Conservation (phyloP, 2,888 invertebrate genomes). For the Xanthia icteritia region DNA sequence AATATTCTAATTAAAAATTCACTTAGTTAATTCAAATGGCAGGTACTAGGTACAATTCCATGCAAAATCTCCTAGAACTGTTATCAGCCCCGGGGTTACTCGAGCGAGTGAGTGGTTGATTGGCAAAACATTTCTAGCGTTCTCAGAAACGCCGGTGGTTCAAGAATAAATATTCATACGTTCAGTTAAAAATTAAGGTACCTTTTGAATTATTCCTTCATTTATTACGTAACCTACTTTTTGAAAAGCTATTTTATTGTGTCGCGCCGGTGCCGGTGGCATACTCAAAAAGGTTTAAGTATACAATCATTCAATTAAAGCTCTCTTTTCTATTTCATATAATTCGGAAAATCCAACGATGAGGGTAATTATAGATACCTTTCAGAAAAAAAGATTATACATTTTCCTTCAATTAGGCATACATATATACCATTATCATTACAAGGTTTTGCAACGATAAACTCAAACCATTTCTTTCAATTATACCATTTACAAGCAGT, state of each 20-base stretch:
- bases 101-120: constrained; percentile 28
- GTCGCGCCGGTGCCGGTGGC: background rate
- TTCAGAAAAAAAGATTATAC: background rate
- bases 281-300: constrained; percentile 5
- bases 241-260: background rate
- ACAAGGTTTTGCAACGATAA: background rate
- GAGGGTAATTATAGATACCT: constrained; percentile 1
- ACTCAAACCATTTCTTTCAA: background rate
- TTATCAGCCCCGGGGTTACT: constrained; percentile 17
- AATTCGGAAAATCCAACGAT: background rate
- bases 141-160: constrained; percentile 12
- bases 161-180: background rate
- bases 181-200: background rate
- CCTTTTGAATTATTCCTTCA: background rate
- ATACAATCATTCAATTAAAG: background rate
- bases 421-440: background rate
- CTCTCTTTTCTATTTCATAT: background rate
- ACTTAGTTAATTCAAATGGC: constrained; percentile 4
- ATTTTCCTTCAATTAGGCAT: too few species aligned
- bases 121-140: constrained; percentile 15
- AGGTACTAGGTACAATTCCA: constrained; percentile 28
- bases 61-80: constrained; percentile 29
- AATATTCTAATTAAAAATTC: too few species aligned
- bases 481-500: background rate
- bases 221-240: background rate